Conservation (phyloP, 2,888 invertebrate genomes). For the Leptinotarsa tumamoca region DNA sequence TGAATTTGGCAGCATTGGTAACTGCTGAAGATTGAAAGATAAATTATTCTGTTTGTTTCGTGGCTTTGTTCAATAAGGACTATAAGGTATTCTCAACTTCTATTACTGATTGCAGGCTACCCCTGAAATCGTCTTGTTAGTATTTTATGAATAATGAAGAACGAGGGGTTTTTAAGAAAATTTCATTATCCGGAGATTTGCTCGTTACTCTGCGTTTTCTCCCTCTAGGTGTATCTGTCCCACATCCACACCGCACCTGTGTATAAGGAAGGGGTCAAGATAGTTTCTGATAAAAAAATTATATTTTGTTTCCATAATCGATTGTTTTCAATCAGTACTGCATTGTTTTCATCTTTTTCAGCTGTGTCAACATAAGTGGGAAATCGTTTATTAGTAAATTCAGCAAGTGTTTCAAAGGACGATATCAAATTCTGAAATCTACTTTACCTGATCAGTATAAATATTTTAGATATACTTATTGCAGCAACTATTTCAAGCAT, state of each 20-base stretch:
- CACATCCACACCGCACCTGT: too few relatives aligned
- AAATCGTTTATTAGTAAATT: background rate
- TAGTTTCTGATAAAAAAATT: background rate
- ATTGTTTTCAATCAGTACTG: background rate
- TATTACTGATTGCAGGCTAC: too few relatives aligned
- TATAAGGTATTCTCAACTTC: background rate
- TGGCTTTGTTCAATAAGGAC: background rate
- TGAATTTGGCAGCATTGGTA: background rate
- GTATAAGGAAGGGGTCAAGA: background rate
- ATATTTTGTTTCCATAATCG: background rate
- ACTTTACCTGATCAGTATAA: background rate
- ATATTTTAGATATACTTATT: background rate
- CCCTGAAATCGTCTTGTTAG: too few relatives aligned
- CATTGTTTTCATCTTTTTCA: too few relatives aligned
- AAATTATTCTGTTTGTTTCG: background rate
- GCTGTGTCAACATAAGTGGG: too few relatives aligned
- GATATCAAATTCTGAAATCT: background rate
- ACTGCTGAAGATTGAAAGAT: background rate
- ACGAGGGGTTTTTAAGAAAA: too few relatives aligned
- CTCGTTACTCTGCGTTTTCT: too few relatives aligned
- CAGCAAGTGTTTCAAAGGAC: background rate
- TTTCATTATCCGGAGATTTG: too few relatives aligned
- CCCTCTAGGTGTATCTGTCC: too few relatives aligned
- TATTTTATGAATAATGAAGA: too few relatives aligned
- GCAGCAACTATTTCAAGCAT: background rate